Percentiles rank a stretch among this genome's conserved stretches.
These are phyloP conservation scores for Phataginus tricuspis DNA, from an alignment of 2,797 vertebrate species.

Conservation along the genomic window DNA sequence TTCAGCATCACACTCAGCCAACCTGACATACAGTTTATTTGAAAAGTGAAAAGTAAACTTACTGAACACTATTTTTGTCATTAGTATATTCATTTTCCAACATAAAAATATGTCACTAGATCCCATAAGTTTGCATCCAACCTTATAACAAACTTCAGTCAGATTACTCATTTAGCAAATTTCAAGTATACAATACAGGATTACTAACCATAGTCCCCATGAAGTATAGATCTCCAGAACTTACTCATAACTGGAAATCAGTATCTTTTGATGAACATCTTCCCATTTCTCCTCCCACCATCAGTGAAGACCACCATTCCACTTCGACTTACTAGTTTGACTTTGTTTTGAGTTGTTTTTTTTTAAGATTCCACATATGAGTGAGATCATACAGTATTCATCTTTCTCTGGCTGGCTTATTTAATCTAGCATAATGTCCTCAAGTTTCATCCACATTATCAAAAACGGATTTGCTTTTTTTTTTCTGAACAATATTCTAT, in stretches of 20 bases:
- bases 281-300: too few relatives aligned
- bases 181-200: not conserved
- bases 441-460: not conserved
- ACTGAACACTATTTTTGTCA: conserved; percentile 61
- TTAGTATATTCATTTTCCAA: conserved; percentile 25
- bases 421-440: not conserved
- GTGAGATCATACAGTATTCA: not conserved
- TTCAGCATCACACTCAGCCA: conserved; percentile 59
- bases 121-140: not conserved
- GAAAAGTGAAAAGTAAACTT: conserved; percentile 33
- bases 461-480: not conserved
- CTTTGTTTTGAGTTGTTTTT: not conserved
- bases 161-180: not conserved
- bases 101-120: conserved; percentile 19
- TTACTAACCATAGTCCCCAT: not conserved
- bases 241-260: not conserved
- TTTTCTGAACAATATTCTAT: not conserved
- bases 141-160: not conserved
- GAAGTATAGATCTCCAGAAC: not conserved
- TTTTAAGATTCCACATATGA: not conserved
- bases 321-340: not conserved
- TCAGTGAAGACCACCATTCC: not conserved
- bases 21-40: conserved; percentile 65
- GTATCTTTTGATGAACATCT: not conserved
- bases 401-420: not conserved